Evolutionary conservation across 2,797 vertebrate species (phyloP).

Genomic region (Sebastes oblongus): DNA sequence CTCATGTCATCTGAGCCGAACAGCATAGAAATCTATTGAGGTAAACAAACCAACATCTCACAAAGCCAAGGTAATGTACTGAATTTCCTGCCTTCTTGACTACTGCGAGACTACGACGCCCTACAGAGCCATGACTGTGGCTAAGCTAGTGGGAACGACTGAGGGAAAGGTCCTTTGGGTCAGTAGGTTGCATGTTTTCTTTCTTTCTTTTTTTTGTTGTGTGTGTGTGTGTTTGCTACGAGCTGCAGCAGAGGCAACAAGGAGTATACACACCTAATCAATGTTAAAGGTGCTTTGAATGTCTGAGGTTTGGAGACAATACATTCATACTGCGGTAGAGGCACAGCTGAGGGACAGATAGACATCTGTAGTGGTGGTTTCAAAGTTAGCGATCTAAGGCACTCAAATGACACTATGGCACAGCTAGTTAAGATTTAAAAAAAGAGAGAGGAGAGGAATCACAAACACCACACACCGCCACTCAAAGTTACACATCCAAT

Average conservation of each 20-base stretch:
- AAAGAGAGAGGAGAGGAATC: slow-evolving; percentile 2
- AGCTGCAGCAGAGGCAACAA: slow-evolving; percentile 71
- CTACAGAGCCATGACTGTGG: slow-evolving; percentile 14
- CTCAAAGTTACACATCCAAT: slow-evolving; percentile 59
- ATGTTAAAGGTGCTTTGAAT: slow-evolving; percentile 75
- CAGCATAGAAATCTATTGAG: slow-evolving; percentile 75
- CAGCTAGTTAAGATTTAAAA: slow-evolving; percentile 57
- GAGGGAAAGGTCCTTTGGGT: slow-evolving; percentile 74
- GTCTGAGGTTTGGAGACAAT: slow-evolving; percentile 81
- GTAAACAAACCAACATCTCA: slow-evolving; percentile 68
- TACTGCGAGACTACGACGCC: slow-evolving; percentile 39
- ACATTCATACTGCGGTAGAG: slow-evolving; percentile 84
- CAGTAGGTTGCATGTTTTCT: slow-evolving; percentile 64
- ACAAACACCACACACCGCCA: slow-evolving; percentile 58
- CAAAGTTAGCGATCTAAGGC: slow-evolving; percentile 83
- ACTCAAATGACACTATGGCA: slow-evolving; percentile 86
- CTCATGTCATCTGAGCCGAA: slow-evolving; percentile 54
- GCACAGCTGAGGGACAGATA: slow-evolving; percentile 80
- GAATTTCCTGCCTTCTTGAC: slow-evolving; percentile 42
- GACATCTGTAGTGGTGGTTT: slow-evolving; percentile 76
- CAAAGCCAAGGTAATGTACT: slow-evolving; percentile 20
- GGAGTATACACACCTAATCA: slow-evolving; percentile 50
- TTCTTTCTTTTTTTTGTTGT: neutral
- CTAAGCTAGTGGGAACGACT: slow-evolving; percentile 50
- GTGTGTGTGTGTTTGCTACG: slow-evolving; percentile 40